Evolutionary conservation across 2,797 vertebrate species (phyloP), one percentile per base, ranked within the genome.

Genomic region (Siniperca scherzeri): DNA sequence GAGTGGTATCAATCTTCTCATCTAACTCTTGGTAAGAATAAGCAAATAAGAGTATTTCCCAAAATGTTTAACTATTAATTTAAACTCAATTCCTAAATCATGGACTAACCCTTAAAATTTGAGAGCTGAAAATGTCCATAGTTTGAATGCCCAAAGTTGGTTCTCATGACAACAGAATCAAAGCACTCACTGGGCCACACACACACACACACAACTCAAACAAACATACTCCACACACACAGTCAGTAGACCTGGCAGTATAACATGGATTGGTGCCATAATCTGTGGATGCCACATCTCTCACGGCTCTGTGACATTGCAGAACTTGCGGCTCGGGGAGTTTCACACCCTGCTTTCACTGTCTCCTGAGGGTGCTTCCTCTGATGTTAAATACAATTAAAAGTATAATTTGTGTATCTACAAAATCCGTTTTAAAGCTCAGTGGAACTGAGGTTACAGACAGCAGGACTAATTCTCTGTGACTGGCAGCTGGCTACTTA

Each of bases 201-300:
- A 38, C 13, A 66, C 38, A 38, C 13, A 11, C 56, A 57, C 46
- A 53, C 44, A 68, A 8, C 0, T 30, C 60, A 71, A 62, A 70
- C 60, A 71, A 62, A 70, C 36, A 42, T 33, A 59, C 30, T 27
- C 19, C 36, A 46, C 50, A 72, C 53, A 72, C 59, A 75, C 64
- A 50, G 27, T 10, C 61, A 53, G 33, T 62, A 33, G 56, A 76
- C 69, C 52, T 71, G 42, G 44, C 68, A 68, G 71, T 61, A 60
- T 70, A 85, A 82, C 70, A 73, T 90, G 89, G 89, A 93, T 60
- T 36, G 4, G 36, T 74, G 94, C 92, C 92, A 95, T 90, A 85
- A 90, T 89, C 82, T 77, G 75, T 70, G 59, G 82, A 88, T 83
- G 95, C 80, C 80, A 96, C 84, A 94, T 95, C 95, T 94, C 94